Evolutionary conservation across 2,888 invertebrate genomes (phyloP), one percentile per base, ranked within the genome.

Genomic region (Syritta pipiens): DNA sequence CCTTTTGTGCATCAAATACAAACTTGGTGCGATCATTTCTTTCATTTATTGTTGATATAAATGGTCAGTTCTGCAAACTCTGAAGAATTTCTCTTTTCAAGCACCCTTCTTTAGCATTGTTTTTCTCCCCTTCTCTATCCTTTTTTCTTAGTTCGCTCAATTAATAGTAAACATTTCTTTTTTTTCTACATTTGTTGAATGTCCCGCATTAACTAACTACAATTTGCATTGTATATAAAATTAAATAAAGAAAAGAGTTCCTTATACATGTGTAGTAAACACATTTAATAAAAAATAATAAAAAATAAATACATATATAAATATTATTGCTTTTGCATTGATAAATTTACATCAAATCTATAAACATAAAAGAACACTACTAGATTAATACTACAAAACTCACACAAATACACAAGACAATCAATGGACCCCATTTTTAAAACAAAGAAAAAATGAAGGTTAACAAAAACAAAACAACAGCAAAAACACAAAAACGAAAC

Each of bases 391-490:
- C 62, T 48, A 79, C 57, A 42, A 67, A 79, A 68, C 60, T 74
- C 62, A 79, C 79, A 79, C 67, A 79, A 79, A 79, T 68, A 79
- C 79, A 79, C 79, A 79, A 79, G 79, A 79, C 79, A 79, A 79
- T 79, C 79, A 79, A 79, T 72, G 67, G 65, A 79, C 49, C 79
- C 74, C 62, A 57, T 62, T 68, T 72, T 79, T 37, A 30, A 44
- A 42, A 51, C 30, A 53, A 49, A 46, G n/a, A 49, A 12, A 49
- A 57, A 37, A 68, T 20, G 9, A 10, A 37, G 6, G 6, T 10
- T 28, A 9, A 49, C 30, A 49, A 49, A 24, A 4, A n/a, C 10
- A 62, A 48, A 68, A 19, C 32, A 48, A 40, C n/a, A 44, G 46
- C 40, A 55, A 76, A 6, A 51, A 76, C 55, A 68, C 71, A 67